Evolutionary conservation across 1,140 invertebrate species (phyloP), one percentile per base, ranked within the genome.

Genomic region (Brachionus rubens): DNA sequence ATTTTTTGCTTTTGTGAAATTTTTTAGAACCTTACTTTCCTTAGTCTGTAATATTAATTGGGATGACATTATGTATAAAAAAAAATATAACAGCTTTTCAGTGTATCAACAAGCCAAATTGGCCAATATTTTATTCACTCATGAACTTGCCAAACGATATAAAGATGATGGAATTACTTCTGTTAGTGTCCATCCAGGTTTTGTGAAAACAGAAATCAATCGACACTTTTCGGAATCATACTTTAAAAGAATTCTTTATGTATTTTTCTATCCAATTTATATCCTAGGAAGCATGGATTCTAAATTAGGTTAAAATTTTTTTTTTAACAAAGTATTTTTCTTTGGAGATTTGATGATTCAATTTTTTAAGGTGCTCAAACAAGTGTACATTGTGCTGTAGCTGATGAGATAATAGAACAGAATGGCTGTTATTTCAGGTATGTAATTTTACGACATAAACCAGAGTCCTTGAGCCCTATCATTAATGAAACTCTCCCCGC

Each of bases 101-200:
- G 80, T 79, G 1, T 92, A 91, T 81, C 76, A 79, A 12, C 89
- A 90, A 79, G 91, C 90, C 80, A 92, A 92, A 86, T 78, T 91
- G 77, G 90, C 90, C 3, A 90, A 91, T 78, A 82, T 91, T 21
- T 81, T 91, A n/a, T 91, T 91, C 79, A 88, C 88, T 0, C 85
- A 83, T 33, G 89, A 91, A 81, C 81, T 92, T 5, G 82, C 86
- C 3, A 78, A 78, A 75, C 41, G 65, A 54, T 79, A 81, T 36
- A 56, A 77, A 84, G 84, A 81, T 2, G 84, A 89, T 19, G 87
- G 89, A 12, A 89, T 96, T 0, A 92, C 90, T 0, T 91, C 88
- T 0, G 93, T 94, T 82, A 91, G 89, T 80, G 82, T 93, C 7
- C 91, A 94, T 85, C 93, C 93, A 3, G 92, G 92, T 2, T 86